phyloP scores from a whole-genome alignment of 2,113 vertebrate genomes.

The Ictalurus furcatus region DNA sequence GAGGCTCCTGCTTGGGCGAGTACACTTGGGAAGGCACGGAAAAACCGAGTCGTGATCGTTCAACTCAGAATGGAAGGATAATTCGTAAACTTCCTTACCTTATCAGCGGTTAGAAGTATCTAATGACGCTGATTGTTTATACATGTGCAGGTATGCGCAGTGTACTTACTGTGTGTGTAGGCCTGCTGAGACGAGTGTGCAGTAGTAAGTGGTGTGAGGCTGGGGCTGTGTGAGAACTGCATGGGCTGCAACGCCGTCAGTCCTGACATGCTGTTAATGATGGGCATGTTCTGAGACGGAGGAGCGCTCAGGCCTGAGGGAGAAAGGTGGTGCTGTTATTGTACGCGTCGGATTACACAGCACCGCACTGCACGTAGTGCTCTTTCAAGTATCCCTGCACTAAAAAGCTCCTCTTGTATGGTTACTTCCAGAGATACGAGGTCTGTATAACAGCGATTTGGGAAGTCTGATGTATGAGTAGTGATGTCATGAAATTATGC shows the following conservation, averaged over 20 bases:
- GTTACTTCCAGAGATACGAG: neutral
- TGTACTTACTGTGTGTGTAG: constrained; percentile 91
- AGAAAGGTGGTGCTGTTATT: neutral
- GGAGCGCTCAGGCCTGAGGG: constrained; percentile 88
- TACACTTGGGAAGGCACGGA: constrained; percentile 80
- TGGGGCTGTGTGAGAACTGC: constrained; percentile 85
- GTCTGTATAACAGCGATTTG: neutral
- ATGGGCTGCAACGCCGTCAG: constrained; percentile 91
- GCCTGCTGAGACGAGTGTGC: constrained; percentile 92
- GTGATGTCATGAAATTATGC: neutral
- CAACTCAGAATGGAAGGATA: neutral
- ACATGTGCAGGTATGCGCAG: neutral
- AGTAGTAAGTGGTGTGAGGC: constrained; percentile 90
- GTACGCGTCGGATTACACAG: neutral
- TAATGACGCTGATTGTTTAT: neutral
- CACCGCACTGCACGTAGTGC: neutral
- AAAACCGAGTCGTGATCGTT: neutral
- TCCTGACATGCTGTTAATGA: constrained; percentile 95
- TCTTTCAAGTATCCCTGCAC: neutral
- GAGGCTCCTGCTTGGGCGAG: constrained; percentile 94
- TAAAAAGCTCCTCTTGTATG: neutral
- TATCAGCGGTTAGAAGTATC: neutral
- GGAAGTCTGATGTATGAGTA: neutral
- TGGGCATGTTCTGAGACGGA: constrained; percentile 92
- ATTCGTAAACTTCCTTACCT: neutral